Evolutionary conservation across 2,888 invertebrate genomes (phyloP).

Genomic region (Tipula helvola): DNA sequence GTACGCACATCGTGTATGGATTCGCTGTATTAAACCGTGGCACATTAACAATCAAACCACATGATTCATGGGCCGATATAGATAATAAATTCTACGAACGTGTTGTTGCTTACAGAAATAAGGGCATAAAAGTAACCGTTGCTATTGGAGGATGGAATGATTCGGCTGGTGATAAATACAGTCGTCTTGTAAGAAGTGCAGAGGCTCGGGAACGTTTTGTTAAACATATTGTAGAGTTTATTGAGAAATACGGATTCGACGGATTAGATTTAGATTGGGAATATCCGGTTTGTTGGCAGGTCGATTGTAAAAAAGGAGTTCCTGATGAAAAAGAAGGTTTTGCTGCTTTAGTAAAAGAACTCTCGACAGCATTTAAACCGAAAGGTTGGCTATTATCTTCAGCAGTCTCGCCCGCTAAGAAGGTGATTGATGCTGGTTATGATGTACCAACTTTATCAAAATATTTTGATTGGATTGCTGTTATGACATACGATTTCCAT

Average conservation of each 20-base stretch:
- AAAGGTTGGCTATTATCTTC: constrained; percentile 62
- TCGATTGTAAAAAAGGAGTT: constrained; percentile 72
- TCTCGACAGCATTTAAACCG: constrained; percentile 56
- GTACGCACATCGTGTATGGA: constrained; percentile 85
- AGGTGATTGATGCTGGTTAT: constrained; percentile 74
- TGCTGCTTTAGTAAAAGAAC: constrained; percentile 58
- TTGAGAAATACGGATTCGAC: constrained; percentile 70
- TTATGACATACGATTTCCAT: constrained; percentile 86
- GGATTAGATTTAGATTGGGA: constrained; percentile 92
- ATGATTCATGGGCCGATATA: constrained; percentile 79
- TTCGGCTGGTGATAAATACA: constrained; percentile 81
- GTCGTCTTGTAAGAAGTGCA: constrained; percentile 62
- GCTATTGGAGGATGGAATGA: constrained; percentile 95
- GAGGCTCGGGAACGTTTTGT: constrained; percentile 60
- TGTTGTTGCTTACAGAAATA: constrained; percentile 57
- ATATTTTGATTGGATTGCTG: constrained; percentile 78
- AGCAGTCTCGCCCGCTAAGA: constrained; percentile 75
- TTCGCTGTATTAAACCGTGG: constrained; percentile 76
- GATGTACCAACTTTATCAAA: constrained; percentile 62
- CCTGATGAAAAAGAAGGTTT: constrained; percentile 70
- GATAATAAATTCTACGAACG: constrained; percentile 88
- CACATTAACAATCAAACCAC: constrained; percentile 63
- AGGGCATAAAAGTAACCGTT: constrained; percentile 66
- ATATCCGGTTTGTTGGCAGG: constrained; percentile 87
- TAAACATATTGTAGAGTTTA: constrained; percentile 60